Conservation (phyloP, 2,888 invertebrate genomes). For the Drosophila emarginata region DNA sequence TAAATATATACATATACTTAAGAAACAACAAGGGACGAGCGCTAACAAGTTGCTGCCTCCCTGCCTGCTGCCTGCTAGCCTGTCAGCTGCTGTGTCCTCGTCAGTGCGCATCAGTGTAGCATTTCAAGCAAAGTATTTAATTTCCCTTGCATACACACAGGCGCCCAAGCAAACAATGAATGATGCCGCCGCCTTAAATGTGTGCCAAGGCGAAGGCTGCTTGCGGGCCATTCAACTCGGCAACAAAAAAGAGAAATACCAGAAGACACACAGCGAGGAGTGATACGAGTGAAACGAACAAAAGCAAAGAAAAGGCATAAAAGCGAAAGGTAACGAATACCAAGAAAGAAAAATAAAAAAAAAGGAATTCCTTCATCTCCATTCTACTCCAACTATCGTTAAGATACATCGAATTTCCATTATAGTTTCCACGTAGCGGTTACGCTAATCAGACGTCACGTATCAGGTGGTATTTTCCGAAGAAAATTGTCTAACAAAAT, state of each 20-base stretch:
- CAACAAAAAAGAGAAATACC: not conserved
- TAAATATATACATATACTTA: not conserved
- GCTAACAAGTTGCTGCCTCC: conserved; percentile 60
- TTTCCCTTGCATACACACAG: conserved; percentile 61
- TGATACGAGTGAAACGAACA: not conserved
- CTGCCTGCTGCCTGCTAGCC: conserved; percentile 16
- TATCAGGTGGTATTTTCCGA: not conserved
- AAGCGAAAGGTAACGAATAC: conserved; percentile 48
- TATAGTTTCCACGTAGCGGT: not conserved
- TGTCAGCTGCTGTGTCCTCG: conserved; percentile 32
- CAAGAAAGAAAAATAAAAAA: conserved; percentile 36
- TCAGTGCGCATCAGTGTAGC: conserved; percentile 59
- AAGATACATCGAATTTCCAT: not conserved
- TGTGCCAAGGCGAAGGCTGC: conserved; percentile 77
- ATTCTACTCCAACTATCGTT: not conserved
- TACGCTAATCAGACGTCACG: not conserved
- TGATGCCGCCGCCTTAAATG: conserved; percentile 59
- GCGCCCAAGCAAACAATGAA: conserved; percentile 45
- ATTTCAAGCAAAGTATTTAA: conserved; percentile 77
- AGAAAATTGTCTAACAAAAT: not conserved
- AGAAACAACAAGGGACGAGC: conserved; percentile 15
- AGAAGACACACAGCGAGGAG: no score
- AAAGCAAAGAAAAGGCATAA: conserved; percentile 18
- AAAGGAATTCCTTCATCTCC: conserved; percentile 38
- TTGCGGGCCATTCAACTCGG: conserved; percentile 29